Percentiles rank a stretch among this genome's conserved stretches.
Conservation (phyloP, 37 sponge, comb jelly and placozoan species). For the Aplysina aerophoba region DNA sequence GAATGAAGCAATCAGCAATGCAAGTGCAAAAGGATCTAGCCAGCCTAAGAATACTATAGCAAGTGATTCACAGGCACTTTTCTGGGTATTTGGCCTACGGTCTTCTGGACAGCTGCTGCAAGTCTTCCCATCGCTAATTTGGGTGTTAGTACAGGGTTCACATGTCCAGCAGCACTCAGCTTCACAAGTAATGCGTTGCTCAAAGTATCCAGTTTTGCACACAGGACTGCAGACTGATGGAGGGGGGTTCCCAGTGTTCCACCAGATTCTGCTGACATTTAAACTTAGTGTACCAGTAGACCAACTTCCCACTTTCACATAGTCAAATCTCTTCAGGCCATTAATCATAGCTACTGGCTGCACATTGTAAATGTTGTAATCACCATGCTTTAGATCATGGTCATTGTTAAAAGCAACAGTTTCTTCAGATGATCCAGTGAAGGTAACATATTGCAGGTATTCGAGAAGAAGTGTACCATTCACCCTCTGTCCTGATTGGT, state of each 20-base stretch:
- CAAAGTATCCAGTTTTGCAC: constrained; percentile 45
- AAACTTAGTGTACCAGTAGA: too few species aligned
- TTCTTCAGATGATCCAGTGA: constrained; percentile 35
- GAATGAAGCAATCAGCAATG: constrained; percentile 31
- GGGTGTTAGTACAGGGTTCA: constrained; percentile 28
- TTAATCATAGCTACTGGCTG: too few species aligned
- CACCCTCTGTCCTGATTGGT: neutral
- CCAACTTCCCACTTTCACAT: constrained; percentile 45
- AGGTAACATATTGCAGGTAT: constrained; percentile 52
- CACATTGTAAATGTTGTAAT: constrained; percentile 47
- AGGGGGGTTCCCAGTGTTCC: neutral
- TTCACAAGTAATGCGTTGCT: neutral
- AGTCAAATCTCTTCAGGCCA: neutral
- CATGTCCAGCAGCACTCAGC: constrained; percentile 69
- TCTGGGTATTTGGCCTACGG: constrained; percentile 33
- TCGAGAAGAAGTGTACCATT: constrained; percentile 33
- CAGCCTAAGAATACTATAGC: constrained; percentile 29
- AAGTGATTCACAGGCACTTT: constrained; percentile 38
- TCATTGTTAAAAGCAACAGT: constrained; percentile 55
- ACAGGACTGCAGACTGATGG: constrained; percentile 43
- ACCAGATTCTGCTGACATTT: too few species aligned
- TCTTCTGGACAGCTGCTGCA: constrained; percentile 53
- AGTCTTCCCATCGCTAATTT: neutral
- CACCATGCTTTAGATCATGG: constrained; percentile 38
- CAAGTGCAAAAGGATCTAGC: constrained; percentile 4